Evolutionary conservation across 2,797 vertebrate genomes (phyloP), one percentile per base, ranked within the genome.

Genomic region (Crenichthys baileyi): DNA sequence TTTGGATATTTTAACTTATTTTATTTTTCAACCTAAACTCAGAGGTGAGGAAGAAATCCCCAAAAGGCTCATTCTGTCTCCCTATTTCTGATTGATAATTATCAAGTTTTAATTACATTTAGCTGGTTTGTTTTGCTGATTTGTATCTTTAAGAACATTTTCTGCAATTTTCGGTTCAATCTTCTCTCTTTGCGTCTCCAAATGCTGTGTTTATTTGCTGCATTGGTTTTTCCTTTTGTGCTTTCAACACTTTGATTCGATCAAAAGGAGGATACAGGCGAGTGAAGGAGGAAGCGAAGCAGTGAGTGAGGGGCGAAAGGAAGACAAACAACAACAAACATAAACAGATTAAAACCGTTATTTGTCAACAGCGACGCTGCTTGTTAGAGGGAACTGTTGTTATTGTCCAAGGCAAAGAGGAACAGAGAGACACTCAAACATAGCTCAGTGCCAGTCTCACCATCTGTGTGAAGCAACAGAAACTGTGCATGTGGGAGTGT

Each of bases 401-500:
- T 74, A 39, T 63, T 51, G 46, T 72, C 39, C 56, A 68, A 67
- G 63, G 63, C 63, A 22, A 67, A 44, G 65, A 46, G 39, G 65
- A 68, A 68, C 61, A 70, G 53, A 78, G 79, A 76, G 77, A 79
- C 82, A 76, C 73, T 72, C 77, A 44, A 75, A 74, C 81, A 63
- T 76, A 77, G 75, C 4, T 65, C 12, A 31, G 78, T 83, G 81
- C 81, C 87, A 86, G 51, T 60, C 48, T 76, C 26, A 7, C 85
- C 86, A 84, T 89, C 80, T 87, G 82, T 79, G 79, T 76, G 70
- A 71, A 67, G 63, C 63, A 31, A 67, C 63, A 18, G 36, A 67
- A 36, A 22, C 36, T 65, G 61, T 3, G 31, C 16, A 15, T 20
- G 31, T 65, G 61, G 9, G 61, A 1, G 15, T 31, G 26, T 13